Conservation (phyloP, 2,797 vertebrate species). For the Clarias fuscus region DNA sequence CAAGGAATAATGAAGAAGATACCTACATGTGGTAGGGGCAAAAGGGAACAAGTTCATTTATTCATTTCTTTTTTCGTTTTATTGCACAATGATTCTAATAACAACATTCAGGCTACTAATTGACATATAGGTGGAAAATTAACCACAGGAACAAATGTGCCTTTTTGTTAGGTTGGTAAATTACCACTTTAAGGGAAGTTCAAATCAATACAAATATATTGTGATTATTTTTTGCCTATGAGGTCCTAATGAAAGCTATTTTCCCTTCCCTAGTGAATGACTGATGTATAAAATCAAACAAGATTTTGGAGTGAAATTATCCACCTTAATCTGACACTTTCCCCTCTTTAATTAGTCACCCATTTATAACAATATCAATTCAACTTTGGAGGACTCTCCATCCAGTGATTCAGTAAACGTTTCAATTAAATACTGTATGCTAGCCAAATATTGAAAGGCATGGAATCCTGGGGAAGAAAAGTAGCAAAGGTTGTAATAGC, state of each 20-base stretch:
- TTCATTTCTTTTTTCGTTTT: neutral
- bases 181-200: neutral
- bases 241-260: neutral
- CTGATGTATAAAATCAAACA: neutral
- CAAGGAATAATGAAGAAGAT: conserved; percentile 80
- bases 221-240: neutral
- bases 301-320: neutral
- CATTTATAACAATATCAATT: neutral
- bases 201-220: neutral
- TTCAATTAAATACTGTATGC: neutral
- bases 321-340: neutral
- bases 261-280: neutral
- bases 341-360: neutral
- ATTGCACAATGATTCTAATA: neutral
- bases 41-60: neutral
- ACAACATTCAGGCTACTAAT: neutral
- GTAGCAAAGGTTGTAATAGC: neutral
- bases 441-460: neutral
- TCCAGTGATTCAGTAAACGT: neutral
- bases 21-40: conserved; percentile 59
- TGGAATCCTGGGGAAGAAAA: neutral
- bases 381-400: neutral
- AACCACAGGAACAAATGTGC: too few relatives aligned
- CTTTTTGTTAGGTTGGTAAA: neutral
- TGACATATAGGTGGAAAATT: neutral